Evolutionary conservation across 2,888 invertebrate genomes (phyloP).

Genomic region (Spodoptera exigua): DNA sequence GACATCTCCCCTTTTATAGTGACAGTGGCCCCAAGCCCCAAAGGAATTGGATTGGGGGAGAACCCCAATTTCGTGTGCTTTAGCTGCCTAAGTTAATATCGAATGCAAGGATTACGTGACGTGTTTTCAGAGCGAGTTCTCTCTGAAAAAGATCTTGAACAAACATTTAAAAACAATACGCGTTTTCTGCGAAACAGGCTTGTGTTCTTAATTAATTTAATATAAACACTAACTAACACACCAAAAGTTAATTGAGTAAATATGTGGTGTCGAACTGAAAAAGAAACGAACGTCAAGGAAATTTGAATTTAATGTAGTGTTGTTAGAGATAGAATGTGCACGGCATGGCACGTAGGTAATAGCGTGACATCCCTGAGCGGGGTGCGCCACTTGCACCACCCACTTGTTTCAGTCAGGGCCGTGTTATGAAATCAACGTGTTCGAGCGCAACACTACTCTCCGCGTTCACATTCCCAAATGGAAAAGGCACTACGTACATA

Average conservation of each 20-base stretch:
- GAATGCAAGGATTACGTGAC: constrained; percentile 49
- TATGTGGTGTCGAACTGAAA: constrained; percentile 1
- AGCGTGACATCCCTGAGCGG: constrained; percentile 64
- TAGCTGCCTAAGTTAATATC: constrained; percentile 51
- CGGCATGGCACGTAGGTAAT: constrained; percentile 11
- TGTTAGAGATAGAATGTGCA: constrained; percentile 10
- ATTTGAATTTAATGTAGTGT: constrained; percentile 12
- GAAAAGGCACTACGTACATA: constrained; percentile 78
- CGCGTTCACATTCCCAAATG: constrained; percentile 83
- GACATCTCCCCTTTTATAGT: constrained; percentile 20
- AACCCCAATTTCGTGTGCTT: constrained; percentile 44
- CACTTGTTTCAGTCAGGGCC: constrained; percentile 86
- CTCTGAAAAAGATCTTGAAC: constrained; percentile 14
- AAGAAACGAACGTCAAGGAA: background rate
- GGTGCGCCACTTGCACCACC: constrained; percentile 85
- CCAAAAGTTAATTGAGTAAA: background rate
- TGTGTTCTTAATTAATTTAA: constrained; percentile 22
- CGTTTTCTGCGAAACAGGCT: background rate
- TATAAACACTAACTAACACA: constrained; percentile 7
- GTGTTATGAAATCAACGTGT: constrained; percentile 89
- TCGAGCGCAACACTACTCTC: constrained; percentile 85
- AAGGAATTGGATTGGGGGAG: constrained; percentile 37
- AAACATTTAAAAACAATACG: constrained; percentile 25
- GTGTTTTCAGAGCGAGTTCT: constrained; percentile 26
- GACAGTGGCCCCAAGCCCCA: constrained; percentile 29